Conservation (phyloP, 2,113 vertebrate species). For the Salvelinus namaycush region DNA sequence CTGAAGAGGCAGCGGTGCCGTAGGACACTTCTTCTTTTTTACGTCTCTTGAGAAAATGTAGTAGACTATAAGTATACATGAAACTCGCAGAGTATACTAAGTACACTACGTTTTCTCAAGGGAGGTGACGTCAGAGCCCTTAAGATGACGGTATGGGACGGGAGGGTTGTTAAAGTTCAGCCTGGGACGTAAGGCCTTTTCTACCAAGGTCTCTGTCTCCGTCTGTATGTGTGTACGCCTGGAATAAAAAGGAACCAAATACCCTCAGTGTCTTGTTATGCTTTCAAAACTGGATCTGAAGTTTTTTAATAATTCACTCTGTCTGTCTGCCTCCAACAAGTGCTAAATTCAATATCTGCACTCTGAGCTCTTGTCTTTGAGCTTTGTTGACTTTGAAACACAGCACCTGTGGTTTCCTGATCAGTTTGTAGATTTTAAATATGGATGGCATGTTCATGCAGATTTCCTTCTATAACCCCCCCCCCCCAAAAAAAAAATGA, state of each 20-base stretch:
- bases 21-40: slow-evolving; percentile 8
- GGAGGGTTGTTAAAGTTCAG: not conserved
- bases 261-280: not conserved
- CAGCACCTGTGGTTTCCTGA: too few species aligned
- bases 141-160: not conserved
- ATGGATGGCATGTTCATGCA: too few species aligned
- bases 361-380: too few species aligned
- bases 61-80: slow-evolving; percentile 82
- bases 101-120: slow-evolving; percentile 82
- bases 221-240: slow-evolving; percentile 32
- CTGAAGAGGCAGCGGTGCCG: not conserved
- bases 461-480: too few species aligned
- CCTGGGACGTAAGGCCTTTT: not conserved
- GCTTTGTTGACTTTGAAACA: too few species aligned
- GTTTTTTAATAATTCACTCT: too few species aligned
- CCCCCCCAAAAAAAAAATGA: too few species aligned
- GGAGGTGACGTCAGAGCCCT: slow-evolving; percentile 12
- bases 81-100: slow-evolving; percentile 74
- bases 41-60: slow-evolving; percentile 75
- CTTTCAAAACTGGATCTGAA: too few species aligned
- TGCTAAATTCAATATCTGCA: too few species aligned
- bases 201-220: not conserved
- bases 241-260: not conserved
- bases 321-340: too few species aligned
- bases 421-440: too few species aligned